Conservation (phyloP, 2,113 vertebrate genomes). For the Cochlearius cochlearius region DNA sequence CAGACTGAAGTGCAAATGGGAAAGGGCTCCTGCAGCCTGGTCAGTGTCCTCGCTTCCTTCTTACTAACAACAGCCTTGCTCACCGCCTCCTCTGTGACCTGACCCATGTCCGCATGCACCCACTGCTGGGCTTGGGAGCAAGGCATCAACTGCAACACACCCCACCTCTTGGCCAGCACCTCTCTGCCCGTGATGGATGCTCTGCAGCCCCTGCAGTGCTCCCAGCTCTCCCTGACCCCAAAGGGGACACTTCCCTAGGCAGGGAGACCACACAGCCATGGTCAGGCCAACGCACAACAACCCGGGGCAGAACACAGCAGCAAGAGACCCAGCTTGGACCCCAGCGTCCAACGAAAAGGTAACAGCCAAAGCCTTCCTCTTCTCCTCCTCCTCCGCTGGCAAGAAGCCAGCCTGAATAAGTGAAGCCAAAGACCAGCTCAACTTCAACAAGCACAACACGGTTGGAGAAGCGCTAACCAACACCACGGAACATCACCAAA, state of each 20-base stretch:
- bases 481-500: fast-evolving
- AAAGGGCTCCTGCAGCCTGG: background rate
- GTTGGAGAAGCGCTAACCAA: background rate
- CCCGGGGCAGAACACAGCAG: background rate
- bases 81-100: background rate
- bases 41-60: background rate
- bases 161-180: background rate
- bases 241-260: background rate
- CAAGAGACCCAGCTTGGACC: background rate
- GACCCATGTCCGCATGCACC: fast-evolving
- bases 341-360: background rate
- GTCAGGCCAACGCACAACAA: background rate
- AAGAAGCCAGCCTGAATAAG: background rate
- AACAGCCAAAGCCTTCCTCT: background rate
- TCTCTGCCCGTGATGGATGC: background rate
- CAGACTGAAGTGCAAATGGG: background rate
- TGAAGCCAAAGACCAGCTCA: background rate
- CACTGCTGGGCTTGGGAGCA: background rate
- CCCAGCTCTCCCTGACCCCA: background rate
- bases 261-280: background rate
- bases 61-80: background rate
- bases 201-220: background rate
- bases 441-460: background rate
- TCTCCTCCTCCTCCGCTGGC: background rate
- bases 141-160: background rate